Conservation (phyloP, 2,797 vertebrate genomes). For the Propithecus perrieri region DNA sequence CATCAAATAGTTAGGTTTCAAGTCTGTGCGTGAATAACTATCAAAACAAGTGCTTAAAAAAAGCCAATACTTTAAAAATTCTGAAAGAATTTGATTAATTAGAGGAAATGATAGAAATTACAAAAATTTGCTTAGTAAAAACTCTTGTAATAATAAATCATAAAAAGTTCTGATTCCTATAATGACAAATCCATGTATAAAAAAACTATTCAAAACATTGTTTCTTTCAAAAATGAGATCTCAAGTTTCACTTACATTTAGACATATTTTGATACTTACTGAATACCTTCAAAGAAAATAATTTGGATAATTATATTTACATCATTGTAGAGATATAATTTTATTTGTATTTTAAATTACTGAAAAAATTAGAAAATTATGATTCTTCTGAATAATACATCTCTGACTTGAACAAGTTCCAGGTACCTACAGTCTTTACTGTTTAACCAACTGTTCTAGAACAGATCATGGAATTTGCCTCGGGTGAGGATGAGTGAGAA, state of each 20-base stretch:
- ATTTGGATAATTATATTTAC: not conserved
- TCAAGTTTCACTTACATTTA: not conserved
- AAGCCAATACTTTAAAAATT: not conserved
- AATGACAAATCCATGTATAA: not conserved
- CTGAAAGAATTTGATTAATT: not conserved
- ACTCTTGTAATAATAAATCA: not conserved
- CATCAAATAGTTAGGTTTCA: not conserved
- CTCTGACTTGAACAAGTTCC: not conserved
- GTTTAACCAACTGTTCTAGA: conserved; percentile 18
- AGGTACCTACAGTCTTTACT: not conserved
- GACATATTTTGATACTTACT: not conserved
- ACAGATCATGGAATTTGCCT: not conserved
- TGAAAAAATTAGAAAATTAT: not conserved
- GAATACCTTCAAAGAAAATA: not conserved
- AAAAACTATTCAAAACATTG: not conserved
- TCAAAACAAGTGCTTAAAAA: not conserved
- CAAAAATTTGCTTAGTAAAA: not conserved
- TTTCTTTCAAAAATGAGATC: not conserved
- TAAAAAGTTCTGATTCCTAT: not conserved
- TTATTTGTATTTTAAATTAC: not conserved
- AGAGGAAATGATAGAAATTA: not conserved
- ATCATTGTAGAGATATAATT: not conserved
- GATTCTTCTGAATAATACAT: not conserved
- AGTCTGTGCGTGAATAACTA: not conserved
- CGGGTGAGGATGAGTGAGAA: not conserved